A percentile compares a stretch with the other conserved stretches of the same genome.
These are phyloP conservation scores for Brachionus paranguensis DNA, from an alignment of 1,140 invertebrate species.

Conservation along the genomic window DNA sequence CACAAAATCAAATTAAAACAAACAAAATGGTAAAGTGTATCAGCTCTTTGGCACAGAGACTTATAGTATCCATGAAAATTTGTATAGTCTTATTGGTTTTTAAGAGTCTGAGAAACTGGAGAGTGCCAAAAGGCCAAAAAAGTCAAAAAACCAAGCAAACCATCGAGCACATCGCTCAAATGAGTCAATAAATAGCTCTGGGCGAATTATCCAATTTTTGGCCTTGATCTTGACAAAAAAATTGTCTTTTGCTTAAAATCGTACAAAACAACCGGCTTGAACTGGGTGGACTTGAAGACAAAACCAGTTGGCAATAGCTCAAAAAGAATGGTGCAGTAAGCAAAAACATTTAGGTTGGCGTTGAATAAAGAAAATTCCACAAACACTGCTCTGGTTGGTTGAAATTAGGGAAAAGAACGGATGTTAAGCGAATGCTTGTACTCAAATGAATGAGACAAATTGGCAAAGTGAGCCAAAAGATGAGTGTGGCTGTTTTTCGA, in stretches of 20 bases:
- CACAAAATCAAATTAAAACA: background rate
- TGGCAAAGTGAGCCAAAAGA: background rate
- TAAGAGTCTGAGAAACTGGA: conserved; percentile 59
- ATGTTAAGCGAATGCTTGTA: background rate
- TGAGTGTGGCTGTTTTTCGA: background rate
- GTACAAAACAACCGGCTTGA: background rate
- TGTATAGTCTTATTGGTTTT: conserved; percentile 47
- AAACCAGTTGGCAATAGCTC: background rate
- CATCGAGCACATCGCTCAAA: conserved; percentile 56
- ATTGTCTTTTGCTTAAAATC: conserved; percentile 47
- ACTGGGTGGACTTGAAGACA: background rate
- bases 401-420: background rate
- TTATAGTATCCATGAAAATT: background rate
- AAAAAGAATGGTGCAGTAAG: background rate
- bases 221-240: conserved; percentile 53
- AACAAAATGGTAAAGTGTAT: background rate
- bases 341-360: background rate
- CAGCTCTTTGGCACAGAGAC: background rate
- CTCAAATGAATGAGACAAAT: background rate
- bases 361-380: background rate
- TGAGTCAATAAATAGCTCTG: conserved; percentile 57
- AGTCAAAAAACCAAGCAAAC: conserved; percentile 57
- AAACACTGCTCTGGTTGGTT: background rate
- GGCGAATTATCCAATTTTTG: conserved; percentile 57
- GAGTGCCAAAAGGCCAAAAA: conserved; percentile 57